Percentiles rank a stretch among this genome's conserved stretches.
Evolutionary conservation across 1,140 invertebrate genomes (phyloP).

Genomic region (Ruditapes philippinarum): DNA sequence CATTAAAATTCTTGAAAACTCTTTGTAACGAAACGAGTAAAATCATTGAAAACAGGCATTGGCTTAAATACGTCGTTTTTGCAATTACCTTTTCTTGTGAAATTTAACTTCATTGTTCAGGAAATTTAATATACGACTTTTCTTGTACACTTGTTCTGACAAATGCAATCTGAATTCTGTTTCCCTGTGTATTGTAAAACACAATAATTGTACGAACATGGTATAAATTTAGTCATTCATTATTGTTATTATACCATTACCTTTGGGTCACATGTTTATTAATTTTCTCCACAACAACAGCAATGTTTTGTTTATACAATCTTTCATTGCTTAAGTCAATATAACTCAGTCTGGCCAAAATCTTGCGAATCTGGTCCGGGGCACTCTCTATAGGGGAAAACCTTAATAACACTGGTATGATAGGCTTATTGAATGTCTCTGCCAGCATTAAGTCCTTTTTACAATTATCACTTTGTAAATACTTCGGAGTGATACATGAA

Average conservation of each 20-base stretch:
- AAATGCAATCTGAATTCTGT: too few species aligned
- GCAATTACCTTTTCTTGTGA: too few species aligned
- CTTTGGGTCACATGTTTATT: slow-evolving; percentile 74
- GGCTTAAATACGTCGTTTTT: too few species aligned
- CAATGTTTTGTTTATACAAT: slow-evolving; percentile 84
- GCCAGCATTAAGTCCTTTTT: slow-evolving; percentile 87
- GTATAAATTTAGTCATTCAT: too few species aligned
- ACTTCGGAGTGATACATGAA: slow-evolving; percentile 87
- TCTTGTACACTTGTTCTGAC: too few species aligned
- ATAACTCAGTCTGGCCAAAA: slow-evolving; percentile 76
- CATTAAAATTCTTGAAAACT: too few species aligned
- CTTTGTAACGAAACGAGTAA: too few species aligned
- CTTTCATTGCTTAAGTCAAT: slow-evolving; percentile 85
- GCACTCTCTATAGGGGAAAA: slow-evolving; percentile 86
- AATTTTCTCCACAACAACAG: slow-evolving; percentile 80
- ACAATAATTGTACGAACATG: too few species aligned
- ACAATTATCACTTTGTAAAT: slow-evolving; percentile 87
- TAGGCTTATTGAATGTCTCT: slow-evolving; percentile 87
- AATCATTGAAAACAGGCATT: too few species aligned
- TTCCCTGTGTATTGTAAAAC: too few species aligned
- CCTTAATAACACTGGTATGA: slow-evolving; percentile 86
- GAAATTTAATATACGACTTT: too few species aligned
- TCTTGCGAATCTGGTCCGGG: slow-evolving; percentile 80
- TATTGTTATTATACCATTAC: slow-evolving; percentile 39
- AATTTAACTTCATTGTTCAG: too few species aligned